Conservation (phyloP, 2,888 invertebrate genomes). For the Lasioglossum lativentre region DNA sequence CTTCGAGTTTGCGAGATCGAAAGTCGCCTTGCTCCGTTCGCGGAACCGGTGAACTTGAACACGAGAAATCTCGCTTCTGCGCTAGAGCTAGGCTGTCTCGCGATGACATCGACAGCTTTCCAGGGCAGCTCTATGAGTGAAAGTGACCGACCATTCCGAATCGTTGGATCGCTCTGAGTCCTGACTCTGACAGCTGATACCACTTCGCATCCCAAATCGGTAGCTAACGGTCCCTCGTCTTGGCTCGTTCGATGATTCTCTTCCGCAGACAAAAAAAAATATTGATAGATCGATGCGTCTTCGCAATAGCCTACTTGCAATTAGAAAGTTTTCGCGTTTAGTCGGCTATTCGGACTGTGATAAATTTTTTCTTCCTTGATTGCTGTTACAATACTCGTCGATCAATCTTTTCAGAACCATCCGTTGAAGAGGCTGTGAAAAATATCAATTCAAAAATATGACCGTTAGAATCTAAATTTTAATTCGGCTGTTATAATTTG, state of each 20-base stretch:
- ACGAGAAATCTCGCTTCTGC: conserved; percentile 44
- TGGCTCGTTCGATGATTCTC: not conserved
- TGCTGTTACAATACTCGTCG: not conserved
- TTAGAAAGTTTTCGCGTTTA: conserved; percentile 7
- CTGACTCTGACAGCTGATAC: not conserved
- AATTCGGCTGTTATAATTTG: not conserved
- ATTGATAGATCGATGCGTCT: not conserved
- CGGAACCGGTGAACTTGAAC: conserved; percentile 50
- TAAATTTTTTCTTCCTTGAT: not conserved
- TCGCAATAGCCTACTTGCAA: conserved; percentile 5
- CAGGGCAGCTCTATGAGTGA: conserved; percentile 40
- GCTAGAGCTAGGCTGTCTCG: conserved; percentile 13
- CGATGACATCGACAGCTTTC: conserved; percentile 30
- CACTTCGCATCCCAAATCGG: conserved; percentile 16
- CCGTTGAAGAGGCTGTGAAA: not conserved
- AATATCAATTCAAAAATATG: not conserved
- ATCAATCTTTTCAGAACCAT: not conserved
- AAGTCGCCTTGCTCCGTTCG: conserved; percentile 19
- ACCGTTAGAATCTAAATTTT: not conserved
- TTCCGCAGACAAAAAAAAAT: not conserved
- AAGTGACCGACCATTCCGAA: conserved; percentile 36
- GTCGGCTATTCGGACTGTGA: no score
- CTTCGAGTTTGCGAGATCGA: not conserved
- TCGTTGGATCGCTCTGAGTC: conserved; percentile 21
- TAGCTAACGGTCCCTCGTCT: not conserved